phyloP scores from a whole-genome alignment of 1,140 invertebrate species.

The Lanistes nyassanus region DNA sequence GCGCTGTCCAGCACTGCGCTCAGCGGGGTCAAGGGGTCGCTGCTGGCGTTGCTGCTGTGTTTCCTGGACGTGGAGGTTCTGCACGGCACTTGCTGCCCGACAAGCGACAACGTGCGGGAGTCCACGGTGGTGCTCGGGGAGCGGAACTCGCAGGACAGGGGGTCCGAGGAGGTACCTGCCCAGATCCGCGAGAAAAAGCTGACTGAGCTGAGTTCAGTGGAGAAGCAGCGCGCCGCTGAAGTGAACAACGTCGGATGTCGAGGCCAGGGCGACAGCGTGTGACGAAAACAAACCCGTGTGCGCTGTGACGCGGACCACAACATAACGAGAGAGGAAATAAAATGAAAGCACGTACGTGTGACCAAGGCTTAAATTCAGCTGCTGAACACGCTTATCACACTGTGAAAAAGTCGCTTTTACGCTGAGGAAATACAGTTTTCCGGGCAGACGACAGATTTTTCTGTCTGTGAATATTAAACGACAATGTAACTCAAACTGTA shows the following conservation, averaged over 20 bases:
- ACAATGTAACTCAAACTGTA: too few species aligned
- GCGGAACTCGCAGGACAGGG: background rate
- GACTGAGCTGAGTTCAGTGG: too few species aligned
- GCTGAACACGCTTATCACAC: too few species aligned
- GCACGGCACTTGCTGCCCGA: conserved; percentile 16
- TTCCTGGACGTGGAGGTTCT: conserved; percentile 14
- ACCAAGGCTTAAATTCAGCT: too few species aligned
- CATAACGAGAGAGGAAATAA: too few species aligned
- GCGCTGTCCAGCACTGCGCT: background rate
- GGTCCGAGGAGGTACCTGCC: background rate
- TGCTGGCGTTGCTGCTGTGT: conserved; percentile 3
- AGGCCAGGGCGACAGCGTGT: background rate
- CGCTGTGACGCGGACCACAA: too few species aligned
- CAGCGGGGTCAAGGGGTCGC: conserved; percentile 1
- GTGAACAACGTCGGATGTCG: background rate
- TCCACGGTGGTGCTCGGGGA: conserved; percentile 2
- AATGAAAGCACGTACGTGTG: too few species aligned
- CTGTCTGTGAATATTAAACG: too few species aligned
- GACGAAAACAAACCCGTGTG: background rate
- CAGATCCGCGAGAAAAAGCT: background rate
- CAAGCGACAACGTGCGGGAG: background rate
- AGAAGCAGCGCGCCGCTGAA: background rate
- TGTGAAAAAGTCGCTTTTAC: too few species aligned
- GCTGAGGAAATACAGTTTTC: too few species aligned
- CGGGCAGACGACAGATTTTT: too few species aligned